phyloP scores from a whole-genome alignment of 2,113 vertebrate species.

The Gavialis gangeticus region DNA sequence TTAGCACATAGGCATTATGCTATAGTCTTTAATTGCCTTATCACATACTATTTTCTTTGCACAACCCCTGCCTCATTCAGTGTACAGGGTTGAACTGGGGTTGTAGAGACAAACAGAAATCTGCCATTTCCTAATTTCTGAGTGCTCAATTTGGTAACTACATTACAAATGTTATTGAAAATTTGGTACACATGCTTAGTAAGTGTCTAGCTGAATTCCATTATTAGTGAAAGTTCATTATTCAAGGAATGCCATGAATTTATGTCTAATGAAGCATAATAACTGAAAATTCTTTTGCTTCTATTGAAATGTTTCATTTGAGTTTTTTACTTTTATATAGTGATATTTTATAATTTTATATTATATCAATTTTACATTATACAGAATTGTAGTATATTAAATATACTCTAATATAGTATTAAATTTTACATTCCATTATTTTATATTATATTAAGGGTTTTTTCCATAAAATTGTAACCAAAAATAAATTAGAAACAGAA shows the following conservation, averaged over 20 bases:
- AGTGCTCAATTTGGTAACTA: neutral
- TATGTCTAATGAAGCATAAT: no score
- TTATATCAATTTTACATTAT: no score
- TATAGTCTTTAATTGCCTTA: neutral
- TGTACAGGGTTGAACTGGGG: neutral
- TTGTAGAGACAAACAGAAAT: neutral
- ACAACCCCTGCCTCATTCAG: neutral
- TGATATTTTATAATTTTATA: no score
- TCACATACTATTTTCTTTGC: neutral
- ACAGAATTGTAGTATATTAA: no score
- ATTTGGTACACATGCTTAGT: no score
- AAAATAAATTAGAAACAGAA: neutral
- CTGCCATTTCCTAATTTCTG: neutral
- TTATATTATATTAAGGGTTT: neutral
- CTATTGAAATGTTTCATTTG: no score
- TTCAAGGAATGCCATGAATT: no score
- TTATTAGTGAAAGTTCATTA: neutral
- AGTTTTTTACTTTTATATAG: no score
- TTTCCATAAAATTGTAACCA: neutral
- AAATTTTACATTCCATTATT: slow-evolving; percentile 10
- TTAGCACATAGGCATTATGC: neutral
- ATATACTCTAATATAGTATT: no score
- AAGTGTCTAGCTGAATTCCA: neutral
- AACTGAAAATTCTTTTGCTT: no score
- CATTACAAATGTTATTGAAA: neutral